Percentiles rank a stretch among this genome's conserved stretches.
Conservation (phyloP, 2,888 invertebrate genomes). For the Petrophora chlorosata region DNA sequence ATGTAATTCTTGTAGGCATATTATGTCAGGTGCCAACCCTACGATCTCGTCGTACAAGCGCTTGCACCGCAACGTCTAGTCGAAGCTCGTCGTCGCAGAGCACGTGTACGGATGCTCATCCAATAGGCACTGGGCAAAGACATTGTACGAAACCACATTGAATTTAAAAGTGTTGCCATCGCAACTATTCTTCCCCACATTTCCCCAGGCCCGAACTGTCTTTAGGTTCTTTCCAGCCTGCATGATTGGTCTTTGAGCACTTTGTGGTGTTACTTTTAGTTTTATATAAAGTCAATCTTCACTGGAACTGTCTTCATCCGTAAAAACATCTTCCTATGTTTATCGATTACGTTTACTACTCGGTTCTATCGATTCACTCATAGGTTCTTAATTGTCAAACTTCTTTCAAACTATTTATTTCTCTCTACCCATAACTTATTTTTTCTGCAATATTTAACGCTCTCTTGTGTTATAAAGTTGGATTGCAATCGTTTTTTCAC, state of each 20-base stretch:
- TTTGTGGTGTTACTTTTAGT: not conserved
- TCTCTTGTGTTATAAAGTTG: too few species aligned
- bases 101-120: constrained; percentile 1
- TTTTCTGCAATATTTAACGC: too few species aligned
- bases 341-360: not conserved
- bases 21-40: not conserved
- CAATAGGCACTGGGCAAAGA: not conserved
- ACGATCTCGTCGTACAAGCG: not conserved
- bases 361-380: not conserved
- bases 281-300: not conserved
- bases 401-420: too few species aligned
- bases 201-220: not conserved
- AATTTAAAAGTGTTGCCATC: not conserved
- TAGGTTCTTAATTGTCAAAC: not conserved
- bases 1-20: constrained; percentile 1
- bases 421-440: too few species aligned
- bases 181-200: not conserved
- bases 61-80: not conserved
- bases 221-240: not conserved
- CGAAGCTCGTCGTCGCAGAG: not conserved
- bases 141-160: not conserved
- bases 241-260: not conserved
- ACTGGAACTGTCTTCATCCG: not conserved
- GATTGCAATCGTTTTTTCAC: too few species aligned
- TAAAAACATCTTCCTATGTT: not conserved